A percentile compares a stretch with the other conserved stretches of the same genome.
Conservation (phyloP, 2,797 vertebrate genomes). For the Pseudochirops cupreus region DNA sequence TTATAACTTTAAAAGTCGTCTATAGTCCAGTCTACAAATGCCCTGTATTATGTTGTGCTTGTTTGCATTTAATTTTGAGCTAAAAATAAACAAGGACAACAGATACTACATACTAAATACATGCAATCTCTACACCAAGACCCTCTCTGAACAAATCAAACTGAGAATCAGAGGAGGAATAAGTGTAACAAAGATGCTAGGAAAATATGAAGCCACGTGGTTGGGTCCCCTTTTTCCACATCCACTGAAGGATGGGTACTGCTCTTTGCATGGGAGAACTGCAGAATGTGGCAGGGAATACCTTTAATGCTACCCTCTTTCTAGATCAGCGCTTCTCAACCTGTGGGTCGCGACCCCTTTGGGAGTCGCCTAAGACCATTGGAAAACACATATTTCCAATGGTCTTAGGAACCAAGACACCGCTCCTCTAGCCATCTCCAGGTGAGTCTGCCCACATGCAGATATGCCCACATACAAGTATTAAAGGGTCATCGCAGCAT, state of each 20-base stretch:
- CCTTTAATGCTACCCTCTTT: neutral
- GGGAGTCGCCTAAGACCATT: too few relatives aligned
- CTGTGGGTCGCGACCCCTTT: too few relatives aligned
- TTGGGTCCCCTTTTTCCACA: neutral
- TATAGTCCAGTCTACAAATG: neutral
- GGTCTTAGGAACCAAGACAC: too few relatives aligned
- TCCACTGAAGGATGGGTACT: neutral
- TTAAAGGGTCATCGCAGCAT: too few relatives aligned
- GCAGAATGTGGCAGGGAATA: neutral
- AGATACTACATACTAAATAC: conserved; percentile 36
- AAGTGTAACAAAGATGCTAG: neutral
- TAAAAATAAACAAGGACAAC: conserved; percentile 56
- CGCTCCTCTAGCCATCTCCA: too few relatives aligned
- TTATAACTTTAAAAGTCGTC: neutral
- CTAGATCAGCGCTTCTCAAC: too few relatives aligned
- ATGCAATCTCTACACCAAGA: neutral
- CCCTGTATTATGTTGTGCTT: neutral
- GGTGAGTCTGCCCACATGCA: too few relatives aligned
- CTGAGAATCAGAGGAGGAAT: neutral
- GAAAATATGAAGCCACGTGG: neutral
- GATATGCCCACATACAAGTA: too few relatives aligned
- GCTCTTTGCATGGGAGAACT: neutral
- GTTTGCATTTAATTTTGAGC: neutral
- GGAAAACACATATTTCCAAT: too few relatives aligned
- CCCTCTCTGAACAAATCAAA: neutral